phyloP scores from a whole-genome alignment of 2,888 invertebrate species.

The Argyresthia goedartella region DNA sequence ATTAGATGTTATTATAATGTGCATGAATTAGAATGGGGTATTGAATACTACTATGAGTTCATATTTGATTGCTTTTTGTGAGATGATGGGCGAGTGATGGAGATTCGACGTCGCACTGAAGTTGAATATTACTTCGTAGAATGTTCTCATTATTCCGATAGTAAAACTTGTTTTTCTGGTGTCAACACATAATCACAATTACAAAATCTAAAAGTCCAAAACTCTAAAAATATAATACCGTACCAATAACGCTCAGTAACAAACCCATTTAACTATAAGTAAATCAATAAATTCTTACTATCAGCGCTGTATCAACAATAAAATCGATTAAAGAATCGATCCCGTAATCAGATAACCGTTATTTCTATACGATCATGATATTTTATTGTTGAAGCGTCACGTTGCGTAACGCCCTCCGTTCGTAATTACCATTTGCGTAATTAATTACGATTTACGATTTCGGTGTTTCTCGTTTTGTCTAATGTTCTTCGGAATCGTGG shows the following conservation, averaged over 20 bases:
- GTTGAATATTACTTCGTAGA: no score
- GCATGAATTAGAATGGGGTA: slow-evolving; percentile 18
- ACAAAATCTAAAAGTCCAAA: no score
- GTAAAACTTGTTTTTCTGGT: no score
- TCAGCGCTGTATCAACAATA: background rate
- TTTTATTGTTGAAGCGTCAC: background rate
- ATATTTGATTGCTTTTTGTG: slow-evolving; percentile 26
- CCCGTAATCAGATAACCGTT: background rate
- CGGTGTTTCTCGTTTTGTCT: no score
- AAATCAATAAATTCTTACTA: background rate
- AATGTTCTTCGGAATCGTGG: no score
- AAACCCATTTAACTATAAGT: no score
- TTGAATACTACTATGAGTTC: slow-evolving; percentile 22
- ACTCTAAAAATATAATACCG: no score
- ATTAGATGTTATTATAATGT: slow-evolving; percentile 17
- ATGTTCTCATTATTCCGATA: no score
- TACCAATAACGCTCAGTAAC: no score
- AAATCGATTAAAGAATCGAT: slow-evolving; percentile 1
- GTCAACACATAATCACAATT: no score
- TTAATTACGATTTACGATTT: no score
- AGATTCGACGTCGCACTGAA: background rate
- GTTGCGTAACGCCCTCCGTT: background rate
- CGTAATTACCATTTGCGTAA: no score
- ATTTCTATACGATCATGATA: background rate
- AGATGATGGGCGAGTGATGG: background rate